phyloP scores from a whole-genome alignment of 2,888 invertebrate species.

The Allygus modestus region DNA sequence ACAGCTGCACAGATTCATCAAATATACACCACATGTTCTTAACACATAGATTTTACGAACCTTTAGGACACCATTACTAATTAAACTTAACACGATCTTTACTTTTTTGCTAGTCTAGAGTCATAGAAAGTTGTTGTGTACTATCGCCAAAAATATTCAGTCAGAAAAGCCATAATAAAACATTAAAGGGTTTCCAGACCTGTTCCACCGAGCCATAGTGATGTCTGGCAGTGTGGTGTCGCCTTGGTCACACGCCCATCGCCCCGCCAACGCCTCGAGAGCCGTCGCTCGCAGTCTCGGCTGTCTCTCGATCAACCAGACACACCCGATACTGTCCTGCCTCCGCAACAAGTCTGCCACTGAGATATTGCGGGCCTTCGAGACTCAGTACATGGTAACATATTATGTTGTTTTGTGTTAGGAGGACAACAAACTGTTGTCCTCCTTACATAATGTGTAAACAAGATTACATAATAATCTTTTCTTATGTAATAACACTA shows the following conservation, averaged over 20 bases:
- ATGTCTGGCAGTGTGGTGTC: conserved; percentile 80
- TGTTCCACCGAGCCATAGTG: conserved; percentile 83
- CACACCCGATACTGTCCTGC: conserved; percentile 77
- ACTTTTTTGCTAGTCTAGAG: no score
- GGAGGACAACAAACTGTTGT: no score
- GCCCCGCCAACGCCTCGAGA: conserved; percentile 76
- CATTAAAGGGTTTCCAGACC: conserved; percentile 73
- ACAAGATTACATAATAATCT: background rate
- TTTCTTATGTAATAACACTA: no score
- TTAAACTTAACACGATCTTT: no score
- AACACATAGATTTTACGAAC: no score
- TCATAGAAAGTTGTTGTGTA: no score
- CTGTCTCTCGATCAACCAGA: conserved; percentile 73
- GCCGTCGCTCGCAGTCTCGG: conserved; percentile 79
- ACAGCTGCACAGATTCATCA: no score
- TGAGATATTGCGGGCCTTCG: conserved; percentile 80
- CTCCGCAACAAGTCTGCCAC: conserved; percentile 79
- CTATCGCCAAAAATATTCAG: no score
- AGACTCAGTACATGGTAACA: conserved; percentile 76
- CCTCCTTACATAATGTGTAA: background rate
- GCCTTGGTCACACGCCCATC: conserved; percentile 76
- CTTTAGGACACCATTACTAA: no score
- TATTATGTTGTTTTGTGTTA: conserved; percentile 4
- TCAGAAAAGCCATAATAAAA: no score
- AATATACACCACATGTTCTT: no score